Evolutionary conservation across 2,888 invertebrate species (phyloP).

Genomic region (Autographa gamma): DNA sequence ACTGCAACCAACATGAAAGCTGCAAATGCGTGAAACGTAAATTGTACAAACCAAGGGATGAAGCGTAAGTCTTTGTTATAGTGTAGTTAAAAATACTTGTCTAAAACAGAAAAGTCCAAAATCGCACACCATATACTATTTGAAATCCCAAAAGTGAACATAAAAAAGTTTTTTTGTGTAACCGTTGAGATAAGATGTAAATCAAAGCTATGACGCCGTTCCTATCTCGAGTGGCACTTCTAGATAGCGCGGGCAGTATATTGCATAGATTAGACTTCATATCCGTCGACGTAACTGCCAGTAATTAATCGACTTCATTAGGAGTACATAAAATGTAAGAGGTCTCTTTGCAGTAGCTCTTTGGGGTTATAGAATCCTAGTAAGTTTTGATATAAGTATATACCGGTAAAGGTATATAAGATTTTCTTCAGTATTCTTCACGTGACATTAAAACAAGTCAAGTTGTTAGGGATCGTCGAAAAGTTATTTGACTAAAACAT

Average conservation of each 20-base stretch:
- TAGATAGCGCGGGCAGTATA: conserved; percentile 60
- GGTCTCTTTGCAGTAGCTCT: not conserved
- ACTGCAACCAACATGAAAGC: too few species aligned
- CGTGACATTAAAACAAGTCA: too few species aligned
- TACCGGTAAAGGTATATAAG: not conserved
- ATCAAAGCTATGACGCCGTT: conserved; percentile 78
- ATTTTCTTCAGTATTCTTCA: too few species aligned
- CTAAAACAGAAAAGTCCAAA: too few species aligned
- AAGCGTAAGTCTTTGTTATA: too few species aligned
- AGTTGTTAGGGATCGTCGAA: too few species aligned
- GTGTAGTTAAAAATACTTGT: too few species aligned
- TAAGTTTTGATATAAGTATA: not conserved
- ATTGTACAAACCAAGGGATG: too few species aligned
- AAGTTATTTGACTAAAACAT: too few species aligned
- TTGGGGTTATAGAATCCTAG: not conserved
- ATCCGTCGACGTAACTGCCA: conserved; percentile 35
- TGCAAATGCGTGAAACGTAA: too few species aligned
- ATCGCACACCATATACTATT: too few species aligned
- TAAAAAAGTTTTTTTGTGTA: conserved; percentile 53
- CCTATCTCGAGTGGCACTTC: conserved; percentile 70
- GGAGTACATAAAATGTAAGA: conserved; percentile 19
- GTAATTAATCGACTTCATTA: conserved; percentile 58
- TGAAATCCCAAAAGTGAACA: conserved; percentile 23
- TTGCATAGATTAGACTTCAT: conserved; percentile 54
- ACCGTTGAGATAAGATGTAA: conserved; percentile 58